Percentiles rank a stretch among this genome's conserved stretches.
Evolutionary conservation across 1,140 invertebrate genomes (phyloP).

Genomic region (Micrasema longulum): DNA sequence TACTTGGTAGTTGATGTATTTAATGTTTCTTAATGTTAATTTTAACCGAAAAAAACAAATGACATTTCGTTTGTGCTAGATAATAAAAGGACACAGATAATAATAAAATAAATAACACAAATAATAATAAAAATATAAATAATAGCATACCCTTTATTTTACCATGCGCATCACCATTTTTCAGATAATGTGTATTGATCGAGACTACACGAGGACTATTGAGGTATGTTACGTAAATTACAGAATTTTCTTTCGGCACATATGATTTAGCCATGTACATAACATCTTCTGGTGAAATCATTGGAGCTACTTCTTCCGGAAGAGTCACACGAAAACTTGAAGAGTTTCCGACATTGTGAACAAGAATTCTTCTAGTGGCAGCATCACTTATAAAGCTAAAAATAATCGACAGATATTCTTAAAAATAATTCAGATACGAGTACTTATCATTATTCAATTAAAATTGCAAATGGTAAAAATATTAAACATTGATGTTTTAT

Average conservation of each 20-base stretch:
- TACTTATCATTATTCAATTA: too few relatives aligned
- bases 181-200: constrained; percentile 69
- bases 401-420: too few relatives aligned
- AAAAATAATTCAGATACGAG: too few relatives aligned
- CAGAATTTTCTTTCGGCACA: constrained; percentile 65
- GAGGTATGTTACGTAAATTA: constrained; percentile 71
- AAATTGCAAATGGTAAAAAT: too few relatives aligned
- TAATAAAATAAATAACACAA: too few relatives aligned
- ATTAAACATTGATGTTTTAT: too few relatives aligned
- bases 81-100: too few relatives aligned
- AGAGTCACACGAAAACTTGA: constrained; percentile 71
- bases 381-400: constrained; percentile 75
- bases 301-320: constrained; percentile 66
- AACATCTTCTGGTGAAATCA: constrained; percentile 66
- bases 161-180: constrained; percentile 66
- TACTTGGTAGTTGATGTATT: too few relatives aligned
- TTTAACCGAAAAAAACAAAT: background rate
- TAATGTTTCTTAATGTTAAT: too few relatives aligned
- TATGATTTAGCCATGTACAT: constrained; percentile 70
- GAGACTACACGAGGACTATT: constrained; percentile 68
- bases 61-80: background rate
- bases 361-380: constrained; percentile 71
- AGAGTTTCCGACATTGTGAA: constrained; percentile 71
- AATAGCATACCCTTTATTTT: constrained; percentile 64
- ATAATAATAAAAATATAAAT: too few relatives aligned